Conservation (phyloP, 2,888 invertebrate species). For the Aphodius sticticus region DNA sequence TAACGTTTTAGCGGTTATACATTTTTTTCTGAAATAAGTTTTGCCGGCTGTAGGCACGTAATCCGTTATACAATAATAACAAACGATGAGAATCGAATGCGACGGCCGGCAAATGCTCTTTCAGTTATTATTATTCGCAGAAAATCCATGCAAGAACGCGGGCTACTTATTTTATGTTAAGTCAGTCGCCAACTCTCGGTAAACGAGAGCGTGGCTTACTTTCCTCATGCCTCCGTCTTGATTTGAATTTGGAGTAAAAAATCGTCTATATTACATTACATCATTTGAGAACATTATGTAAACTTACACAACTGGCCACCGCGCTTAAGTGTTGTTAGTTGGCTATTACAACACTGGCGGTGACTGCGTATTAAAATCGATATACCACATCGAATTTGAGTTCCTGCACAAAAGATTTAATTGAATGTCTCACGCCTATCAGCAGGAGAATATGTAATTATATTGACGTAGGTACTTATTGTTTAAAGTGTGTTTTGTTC, state of each 20-base stretch:
- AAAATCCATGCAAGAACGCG: too few species aligned
- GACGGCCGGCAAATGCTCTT: neutral
- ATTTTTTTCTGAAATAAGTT: too few species aligned
- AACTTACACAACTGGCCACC: conserved; percentile 4
- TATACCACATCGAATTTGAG: neutral
- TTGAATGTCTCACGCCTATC: neutral
- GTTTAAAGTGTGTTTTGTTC: too few species aligned
- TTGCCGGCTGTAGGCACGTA: neutral
- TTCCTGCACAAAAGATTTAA: neutral
- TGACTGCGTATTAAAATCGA: neutral
- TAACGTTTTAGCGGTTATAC: too few species aligned
- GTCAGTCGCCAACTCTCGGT: neutral
- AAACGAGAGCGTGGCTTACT: neutral
- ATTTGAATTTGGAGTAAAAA: conserved; percentile 4
- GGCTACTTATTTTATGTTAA: neutral
- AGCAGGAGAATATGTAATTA: neutral
- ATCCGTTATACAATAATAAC: neutral
- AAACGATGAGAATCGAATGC: neutral
- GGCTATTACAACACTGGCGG: neutral
- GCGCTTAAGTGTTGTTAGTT: neutral
- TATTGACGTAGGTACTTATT: too few species aligned
- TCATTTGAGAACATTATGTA: conserved; percentile 4
- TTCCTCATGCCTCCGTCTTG: neutral
- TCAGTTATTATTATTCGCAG: neutral
- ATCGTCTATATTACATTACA: conserved; percentile 4